Percentiles rank a stretch among this genome's conserved stretches.
Conservation (phyloP, 2,888 invertebrate genomes). For the Spilarctia lutea region DNA sequence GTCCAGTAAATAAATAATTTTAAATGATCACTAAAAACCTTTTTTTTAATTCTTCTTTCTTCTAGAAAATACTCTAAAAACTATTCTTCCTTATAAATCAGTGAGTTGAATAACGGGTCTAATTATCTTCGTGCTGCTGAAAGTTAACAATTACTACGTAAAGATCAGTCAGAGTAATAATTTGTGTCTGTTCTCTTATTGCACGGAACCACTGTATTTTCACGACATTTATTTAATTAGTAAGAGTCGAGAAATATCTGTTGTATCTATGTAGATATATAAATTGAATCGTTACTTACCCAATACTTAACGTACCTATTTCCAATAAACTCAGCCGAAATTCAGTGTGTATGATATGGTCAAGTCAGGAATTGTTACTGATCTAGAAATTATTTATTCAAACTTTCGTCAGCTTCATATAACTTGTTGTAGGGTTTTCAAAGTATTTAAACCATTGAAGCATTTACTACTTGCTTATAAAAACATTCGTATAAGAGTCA, state of each 20-base stretch:
- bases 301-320: not conserved
- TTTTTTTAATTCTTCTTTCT: not conserved
- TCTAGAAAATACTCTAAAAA: not conserved
- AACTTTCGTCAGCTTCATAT: not conserved
- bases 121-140: not conserved
- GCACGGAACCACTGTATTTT: not conserved
- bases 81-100: not conserved
- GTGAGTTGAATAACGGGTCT: not conserved
- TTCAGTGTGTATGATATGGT: not conserved
- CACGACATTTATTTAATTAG: not conserved
- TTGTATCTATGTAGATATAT: not conserved
- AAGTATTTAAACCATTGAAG: not conserved
- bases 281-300: not conserved
- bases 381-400: not conserved
- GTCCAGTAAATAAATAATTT: no score
- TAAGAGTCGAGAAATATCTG: not conserved
- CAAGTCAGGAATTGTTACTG: not conserved
- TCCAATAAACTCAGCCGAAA: not conserved
- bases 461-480: not conserved
- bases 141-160: not conserved
- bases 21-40: not conserved
- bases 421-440: no score
- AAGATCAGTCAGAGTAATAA: slow-evolving; percentile 1
- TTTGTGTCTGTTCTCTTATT: slow-evolving; percentile 5
- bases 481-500: no score